phyloP scores from a whole-genome alignment of 2,113 vertebrate genomes.

The Tringa solitaria region DNA sequence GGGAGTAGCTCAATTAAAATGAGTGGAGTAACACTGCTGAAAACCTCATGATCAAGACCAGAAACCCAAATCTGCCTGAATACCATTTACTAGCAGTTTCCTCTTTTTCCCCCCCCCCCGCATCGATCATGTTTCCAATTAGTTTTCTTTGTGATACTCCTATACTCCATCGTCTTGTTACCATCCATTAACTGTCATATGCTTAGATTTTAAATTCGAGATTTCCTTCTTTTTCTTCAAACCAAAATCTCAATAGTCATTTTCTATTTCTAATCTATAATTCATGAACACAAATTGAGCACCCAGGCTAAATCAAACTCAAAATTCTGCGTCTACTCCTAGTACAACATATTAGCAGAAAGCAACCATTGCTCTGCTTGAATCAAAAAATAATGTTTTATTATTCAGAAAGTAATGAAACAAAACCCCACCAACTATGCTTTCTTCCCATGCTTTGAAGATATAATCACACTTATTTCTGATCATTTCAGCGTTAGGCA shows the following conservation, averaged over 20 bases:
- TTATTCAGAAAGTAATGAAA: constrained; percentile 65
- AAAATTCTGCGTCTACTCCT: constrained; percentile 64
- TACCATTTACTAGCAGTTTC: neutral
- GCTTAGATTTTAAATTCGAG: constrained; percentile 72
- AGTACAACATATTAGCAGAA: constrained; percentile 40
- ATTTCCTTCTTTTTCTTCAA: constrained; percentile 73
- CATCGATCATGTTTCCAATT: constrained; percentile 49
- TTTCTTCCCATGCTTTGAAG: constrained; percentile 51
- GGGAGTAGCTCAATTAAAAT: constrained; percentile 43
- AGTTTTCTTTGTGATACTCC: constrained; percentile 44
- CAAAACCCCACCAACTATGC: neutral
- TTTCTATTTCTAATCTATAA: constrained; percentile 77
- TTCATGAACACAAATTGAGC: constrained; percentile 74
- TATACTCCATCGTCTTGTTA: constrained; percentile 57
- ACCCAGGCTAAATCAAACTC: constrained; percentile 70
- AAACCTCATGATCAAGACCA: constrained; percentile 40
- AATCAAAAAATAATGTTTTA: constrained; percentile 41
- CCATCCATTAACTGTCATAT: constrained; percentile 61
- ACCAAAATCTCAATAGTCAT: constrained; percentile 72
- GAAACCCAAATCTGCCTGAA: constrained; percentile 46
- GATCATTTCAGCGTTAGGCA: constrained; percentile 54
- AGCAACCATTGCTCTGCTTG: constrained; percentile 7
- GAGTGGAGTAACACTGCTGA: constrained; percentile 34
- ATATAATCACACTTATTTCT: constrained; percentile 50
- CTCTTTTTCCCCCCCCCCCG: neutral